Percentiles rank a stretch among this genome's conserved stretches.
Evolutionary conservation across 2,888 invertebrate species (phyloP).

Genomic region (Cephus runcator): DNA sequence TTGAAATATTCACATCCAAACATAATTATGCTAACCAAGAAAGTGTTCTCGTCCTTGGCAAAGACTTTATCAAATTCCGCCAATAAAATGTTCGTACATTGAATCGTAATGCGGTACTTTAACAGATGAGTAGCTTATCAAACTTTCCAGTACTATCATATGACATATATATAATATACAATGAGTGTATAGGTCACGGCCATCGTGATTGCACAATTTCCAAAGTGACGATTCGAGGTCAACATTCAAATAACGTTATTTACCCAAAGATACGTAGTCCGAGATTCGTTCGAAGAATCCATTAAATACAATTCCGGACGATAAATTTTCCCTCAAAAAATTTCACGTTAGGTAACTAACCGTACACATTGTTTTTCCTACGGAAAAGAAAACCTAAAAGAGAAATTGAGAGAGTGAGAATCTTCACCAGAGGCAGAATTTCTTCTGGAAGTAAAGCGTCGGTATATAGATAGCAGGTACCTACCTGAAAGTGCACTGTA

Average conservation of each 20-base stretch:
- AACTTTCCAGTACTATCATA: not conserved
- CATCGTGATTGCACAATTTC: conserved; percentile 23
- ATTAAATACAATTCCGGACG: conserved; percentile 27
- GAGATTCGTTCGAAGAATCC: conserved; percentile 34
- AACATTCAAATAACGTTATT: conserved; percentile 39
- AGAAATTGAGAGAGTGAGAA: not conserved
- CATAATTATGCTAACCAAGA: conserved; percentile 25
- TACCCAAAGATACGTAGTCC: conserved; percentile 37
- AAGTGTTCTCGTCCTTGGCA: conserved; percentile 7
- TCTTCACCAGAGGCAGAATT: not conserved
- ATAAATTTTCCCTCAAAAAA: not conserved
- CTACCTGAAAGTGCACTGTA: not conserved
- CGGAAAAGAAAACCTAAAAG: not conserved
- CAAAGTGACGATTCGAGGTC: not conserved
- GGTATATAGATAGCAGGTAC: not conserved
- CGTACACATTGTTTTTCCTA: not conserved
- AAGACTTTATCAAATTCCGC: not conserved
- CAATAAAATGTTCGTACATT: not conserved
- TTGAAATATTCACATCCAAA: conserved; percentile 28
- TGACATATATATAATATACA: conserved; percentile 9
- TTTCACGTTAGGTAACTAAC: not conserved
- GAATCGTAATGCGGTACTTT: not conserved
- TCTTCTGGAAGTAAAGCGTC: not conserved
- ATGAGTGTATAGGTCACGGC: conserved; percentile 27
- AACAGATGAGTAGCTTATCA: not conserved